These are phyloP conservation scores for Caracal caracal DNA, from an alignment of 2,113 vertebrate genomes.

Conservation along the genomic window DNA sequence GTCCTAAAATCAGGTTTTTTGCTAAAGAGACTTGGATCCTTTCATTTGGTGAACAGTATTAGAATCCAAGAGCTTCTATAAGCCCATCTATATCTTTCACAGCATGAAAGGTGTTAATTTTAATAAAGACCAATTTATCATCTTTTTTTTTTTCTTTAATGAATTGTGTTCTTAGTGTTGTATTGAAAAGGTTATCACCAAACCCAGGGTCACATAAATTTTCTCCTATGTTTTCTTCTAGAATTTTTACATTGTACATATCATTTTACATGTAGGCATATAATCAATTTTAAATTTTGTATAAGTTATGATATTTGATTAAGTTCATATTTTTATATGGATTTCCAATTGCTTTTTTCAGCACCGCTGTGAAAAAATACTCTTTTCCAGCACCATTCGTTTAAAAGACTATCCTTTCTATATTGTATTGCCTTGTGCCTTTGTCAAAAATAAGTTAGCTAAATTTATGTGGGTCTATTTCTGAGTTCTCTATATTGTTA, in stretches of 20 bases:
- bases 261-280: background rate
- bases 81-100: background rate
- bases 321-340: background rate
- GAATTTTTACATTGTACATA: background rate
- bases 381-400: background rate
- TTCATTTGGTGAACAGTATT: background rate
- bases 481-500: background rate
- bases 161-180: background rate
- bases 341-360: background rate
- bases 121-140: background rate
- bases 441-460: background rate
- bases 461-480: background rate
- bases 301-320: background rate
- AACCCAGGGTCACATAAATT: background rate
- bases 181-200: background rate
- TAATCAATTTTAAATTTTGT: background rate
- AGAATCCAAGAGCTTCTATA: background rate
- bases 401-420: constrained; percentile 30
- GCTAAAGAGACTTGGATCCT: background rate
- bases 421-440: background rate
- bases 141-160: background rate
- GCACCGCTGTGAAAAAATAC: background rate
- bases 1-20: background rate
- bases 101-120: background rate
- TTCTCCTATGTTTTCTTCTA: background rate